These are phyloP conservation scores for Idris sp. DNA, from an alignment of 1,140 invertebrate genomes.

Conservation along the genomic window DNA sequence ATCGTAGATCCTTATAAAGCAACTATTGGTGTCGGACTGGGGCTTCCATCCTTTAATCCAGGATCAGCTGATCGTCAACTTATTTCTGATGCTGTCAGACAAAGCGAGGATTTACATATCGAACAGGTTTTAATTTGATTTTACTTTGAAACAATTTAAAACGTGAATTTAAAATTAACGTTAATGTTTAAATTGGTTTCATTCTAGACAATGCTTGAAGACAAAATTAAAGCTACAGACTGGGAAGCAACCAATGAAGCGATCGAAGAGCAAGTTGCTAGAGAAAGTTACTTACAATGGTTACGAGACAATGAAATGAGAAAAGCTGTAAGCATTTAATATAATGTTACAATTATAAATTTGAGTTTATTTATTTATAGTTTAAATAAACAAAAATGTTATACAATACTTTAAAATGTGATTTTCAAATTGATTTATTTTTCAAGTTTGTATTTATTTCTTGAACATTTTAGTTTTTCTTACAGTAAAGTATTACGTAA, in stretches of 20 bases:
- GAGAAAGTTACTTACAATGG: slow-evolving; percentile 94
- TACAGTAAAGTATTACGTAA: too few relatives aligned
- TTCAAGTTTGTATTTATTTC: too few relatives aligned
- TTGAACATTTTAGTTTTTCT: too few relatives aligned
- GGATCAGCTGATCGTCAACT: slow-evolving; percentile 87
- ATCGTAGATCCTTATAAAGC: slow-evolving; percentile 93
- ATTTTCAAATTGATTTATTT: too few relatives aligned
- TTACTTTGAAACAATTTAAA: too few relatives aligned
- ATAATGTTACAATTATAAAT: too few relatives aligned
- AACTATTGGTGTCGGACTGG: slow-evolving; percentile 91
- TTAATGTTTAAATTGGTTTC: too few relatives aligned
- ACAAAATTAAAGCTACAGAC: slow-evolving; percentile 94
- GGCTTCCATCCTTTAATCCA: slow-evolving; percentile 90
- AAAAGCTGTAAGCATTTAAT: slow-evolving; percentile 77
- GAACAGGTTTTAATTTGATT: slow-evolving; percentile 84
- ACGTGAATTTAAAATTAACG: too few relatives aligned
- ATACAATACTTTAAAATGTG: too few relatives aligned
- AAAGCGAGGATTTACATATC: slow-evolving; percentile 91
- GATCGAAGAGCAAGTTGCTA: slow-evolving; percentile 92
- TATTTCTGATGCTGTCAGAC: slow-evolving; percentile 87
- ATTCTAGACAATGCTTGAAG: slow-evolving; percentile 91
- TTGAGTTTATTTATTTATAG: too few relatives aligned
- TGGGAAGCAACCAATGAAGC: slow-evolving; percentile 96
- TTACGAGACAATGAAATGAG: slow-evolving; percentile 85
- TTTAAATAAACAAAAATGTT: too few relatives aligned